These are phyloP conservation scores for Wasmannia auropunctata DNA, from an alignment of 1,140 invertebrate species.

Conservation along the genomic window DNA sequence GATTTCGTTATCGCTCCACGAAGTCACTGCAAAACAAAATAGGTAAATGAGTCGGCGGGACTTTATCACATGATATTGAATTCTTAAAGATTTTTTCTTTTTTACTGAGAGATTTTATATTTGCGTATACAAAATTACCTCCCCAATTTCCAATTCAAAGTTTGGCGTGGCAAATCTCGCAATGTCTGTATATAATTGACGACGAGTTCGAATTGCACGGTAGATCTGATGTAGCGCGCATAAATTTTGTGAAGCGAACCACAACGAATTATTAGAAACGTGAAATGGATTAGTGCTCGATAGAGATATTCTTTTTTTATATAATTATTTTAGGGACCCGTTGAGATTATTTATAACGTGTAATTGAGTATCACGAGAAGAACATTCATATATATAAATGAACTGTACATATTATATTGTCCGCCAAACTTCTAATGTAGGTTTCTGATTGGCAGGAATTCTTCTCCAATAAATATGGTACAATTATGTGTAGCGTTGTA, in stretches of 20 bases:
- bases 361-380: conserved; percentile 2
- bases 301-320: conserved; percentile 50
- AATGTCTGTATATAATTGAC: conserved; percentile 18
- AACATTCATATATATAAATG: background rate
- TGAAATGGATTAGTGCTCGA: conserved; percentile 31
- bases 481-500: background rate
- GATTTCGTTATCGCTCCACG: background rate
- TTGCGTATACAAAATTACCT: background rate
- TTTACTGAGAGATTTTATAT: background rate
- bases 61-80: background rate
- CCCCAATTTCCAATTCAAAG: background rate
- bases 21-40: background rate
- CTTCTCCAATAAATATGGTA: conserved; percentile 26
- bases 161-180: background rate
- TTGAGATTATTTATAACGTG: conserved; percentile 35
- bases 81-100: background rate
- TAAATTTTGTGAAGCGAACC: background rate
- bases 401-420: background rate
- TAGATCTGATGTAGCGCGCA: conserved; percentile 17
- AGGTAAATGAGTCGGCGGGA: background rate
- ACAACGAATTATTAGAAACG: conserved; percentile 9
- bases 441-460: conserved; percentile 8
- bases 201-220: background rate
- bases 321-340: conserved; percentile 35
- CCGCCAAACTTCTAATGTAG: conserved; percentile 33